Evolutionary conservation across 1,140 invertebrate species (phyloP).

Genomic region (Bactericera cockerelli): DNA sequence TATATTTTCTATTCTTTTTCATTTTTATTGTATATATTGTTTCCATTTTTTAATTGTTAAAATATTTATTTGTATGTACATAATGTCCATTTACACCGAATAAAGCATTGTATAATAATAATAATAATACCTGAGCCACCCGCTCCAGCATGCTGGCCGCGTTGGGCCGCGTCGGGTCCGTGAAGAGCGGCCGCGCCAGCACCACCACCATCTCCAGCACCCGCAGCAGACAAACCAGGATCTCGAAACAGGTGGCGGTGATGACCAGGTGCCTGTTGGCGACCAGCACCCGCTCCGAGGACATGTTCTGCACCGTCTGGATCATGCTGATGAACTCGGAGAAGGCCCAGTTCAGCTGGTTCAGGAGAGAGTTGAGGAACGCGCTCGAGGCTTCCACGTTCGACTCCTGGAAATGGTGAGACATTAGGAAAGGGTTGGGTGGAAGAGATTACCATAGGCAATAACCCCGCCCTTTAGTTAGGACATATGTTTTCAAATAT

Average conservation of each 20-base stretch:
- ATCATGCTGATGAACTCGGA: constrained; percentile 75
- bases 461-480: too few species aligned
- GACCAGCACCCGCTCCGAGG: constrained; percentile 34
- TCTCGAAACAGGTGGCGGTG: constrained; percentile 66
- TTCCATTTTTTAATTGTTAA: too few species aligned
- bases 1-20: too few species aligned
- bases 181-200: constrained; percentile 44
- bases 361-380: constrained; percentile 64
- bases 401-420: constrained; percentile 24
- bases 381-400: constrained; percentile 36
- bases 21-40: too few species aligned
- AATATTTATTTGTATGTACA: too few species aligned
- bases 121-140: constrained; percentile 52
- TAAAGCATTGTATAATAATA: too few species aligned
- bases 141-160: constrained; percentile 46
- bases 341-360: constrained; percentile 76
- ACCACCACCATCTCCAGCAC: constrained; percentile 65
- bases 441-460: too few species aligned
- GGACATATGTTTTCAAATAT: too few species aligned
- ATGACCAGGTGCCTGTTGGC: constrained; percentile 66
- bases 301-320: constrained; percentile 55
- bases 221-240: constrained; percentile 49
- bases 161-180: constrained; percentile 37
- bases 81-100: too few species aligned
- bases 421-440: too few species aligned